Evolutionary conservation across 2,113 vertebrate genomes (phyloP), one percentile per base, ranked within the genome.

Genomic region (Otolemur garnettii): DNA sequence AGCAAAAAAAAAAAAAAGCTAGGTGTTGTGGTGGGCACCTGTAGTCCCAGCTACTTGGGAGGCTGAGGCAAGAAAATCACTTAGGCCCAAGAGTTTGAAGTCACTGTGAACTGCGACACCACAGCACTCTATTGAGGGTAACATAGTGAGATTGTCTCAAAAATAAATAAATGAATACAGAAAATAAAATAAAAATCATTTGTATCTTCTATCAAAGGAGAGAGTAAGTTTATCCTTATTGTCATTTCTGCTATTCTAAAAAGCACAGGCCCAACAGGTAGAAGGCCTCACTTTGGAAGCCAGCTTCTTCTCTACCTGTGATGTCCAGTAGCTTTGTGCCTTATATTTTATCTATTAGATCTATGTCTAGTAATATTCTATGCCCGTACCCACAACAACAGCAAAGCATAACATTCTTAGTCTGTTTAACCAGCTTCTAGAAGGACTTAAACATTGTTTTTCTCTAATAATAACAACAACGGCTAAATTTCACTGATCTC

Each of bases 171-270:
- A 50, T 50, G 10, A 9, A 50, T 50, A 50, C 8, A 50, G n/a
- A 81, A 86, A 94, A 91, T 38, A 81, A 86, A 94, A 91, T 38
- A 81, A 86, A 94, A 91, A 87, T 55, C 33, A 91, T 74, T 93
- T 94, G 57, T 74, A 55, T 75, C 26, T 21, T 14, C 64, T 53
- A 28, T 64, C 79, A 85, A 87, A n/a, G 26, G 75, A 89, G 82
- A 91, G 55, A 28, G 22, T n/a, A 42, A 62, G 13, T 81, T 74
- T 71, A 15, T 80, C 45, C 0, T 79, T 68, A 30, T 18, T 94
- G 42, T 21, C 87, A 17, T 38, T 90, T 69, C 42, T 81, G 57
- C 62, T 88, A 26, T 92, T 77, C 42, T 42, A 50, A 95, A 92
- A 33, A 78, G 3, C 53, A 64, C 11, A 64, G 66, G 45, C 21